Conservation (phyloP, 2,797 vertebrate species). For the Channa striata region DNA sequence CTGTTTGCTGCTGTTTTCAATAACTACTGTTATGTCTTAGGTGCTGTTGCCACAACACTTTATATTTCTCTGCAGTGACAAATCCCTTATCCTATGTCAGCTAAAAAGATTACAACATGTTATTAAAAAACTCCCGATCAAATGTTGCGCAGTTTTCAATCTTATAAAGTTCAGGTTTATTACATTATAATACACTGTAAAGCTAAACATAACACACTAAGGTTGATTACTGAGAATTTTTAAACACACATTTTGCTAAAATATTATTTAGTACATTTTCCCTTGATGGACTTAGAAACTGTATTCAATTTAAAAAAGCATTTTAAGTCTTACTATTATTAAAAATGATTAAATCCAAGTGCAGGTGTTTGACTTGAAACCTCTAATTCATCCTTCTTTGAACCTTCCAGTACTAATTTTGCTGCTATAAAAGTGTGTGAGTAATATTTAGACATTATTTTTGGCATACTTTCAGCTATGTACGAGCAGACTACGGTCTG, state of each 20-base stretch:
- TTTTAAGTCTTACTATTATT: background rate
- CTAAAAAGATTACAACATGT: constrained; percentile 20
- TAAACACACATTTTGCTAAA: background rate
- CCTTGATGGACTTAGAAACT: background rate
- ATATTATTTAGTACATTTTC: background rate
- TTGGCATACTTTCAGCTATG: constrained; percentile 56
- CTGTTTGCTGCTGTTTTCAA: constrained; percentile 42
- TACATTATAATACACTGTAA: background rate
- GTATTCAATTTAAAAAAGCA: too few species aligned
- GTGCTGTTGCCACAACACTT: constrained; percentile 52
- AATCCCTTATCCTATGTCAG: constrained; percentile 26
- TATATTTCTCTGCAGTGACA: constrained; percentile 5
- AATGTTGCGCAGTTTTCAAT: constrained; percentile 8
- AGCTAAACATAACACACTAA: background rate
- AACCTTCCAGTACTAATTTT: constrained; percentile 33
- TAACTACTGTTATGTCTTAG: constrained; percentile 13
- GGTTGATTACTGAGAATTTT: background rate
- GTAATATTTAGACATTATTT: constrained; percentile 62
- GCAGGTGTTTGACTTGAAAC: constrained; percentile 7
- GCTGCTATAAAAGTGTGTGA: constrained; percentile 6
- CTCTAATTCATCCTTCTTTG: background rate
- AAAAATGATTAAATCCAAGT: background rate
- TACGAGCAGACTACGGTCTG: constrained; percentile 42
- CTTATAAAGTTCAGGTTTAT: background rate
- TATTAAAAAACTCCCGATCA: constrained; percentile 19